Evolutionary conservation across 2,113 vertebrate genomes (phyloP).

Genomic region (Peromyscus leucopus): DNA sequence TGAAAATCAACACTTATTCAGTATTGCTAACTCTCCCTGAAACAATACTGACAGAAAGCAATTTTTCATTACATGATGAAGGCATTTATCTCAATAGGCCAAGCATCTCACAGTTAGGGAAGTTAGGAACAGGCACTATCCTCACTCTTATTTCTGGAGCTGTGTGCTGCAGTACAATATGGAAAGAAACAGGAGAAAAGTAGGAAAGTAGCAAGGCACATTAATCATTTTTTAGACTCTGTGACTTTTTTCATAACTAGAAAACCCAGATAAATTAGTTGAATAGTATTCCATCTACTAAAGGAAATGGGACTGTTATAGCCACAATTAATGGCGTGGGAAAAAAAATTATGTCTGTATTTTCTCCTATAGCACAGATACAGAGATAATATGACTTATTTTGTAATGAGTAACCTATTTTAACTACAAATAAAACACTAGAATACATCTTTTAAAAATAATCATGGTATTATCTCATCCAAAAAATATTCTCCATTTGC

Average conservation of each 20-base stretch:
- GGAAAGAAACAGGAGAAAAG: background rate
- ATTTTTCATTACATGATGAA: background rate
- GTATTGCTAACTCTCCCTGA: background rate
- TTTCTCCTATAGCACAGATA: background rate
- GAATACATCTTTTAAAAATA: background rate
- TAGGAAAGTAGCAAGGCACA: background rate
- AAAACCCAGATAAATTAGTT: constrained; percentile 10
- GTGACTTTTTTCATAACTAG: background rate
- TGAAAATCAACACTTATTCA: constrained; percentile 3
- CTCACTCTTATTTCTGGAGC: background rate
- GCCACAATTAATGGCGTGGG: background rate
- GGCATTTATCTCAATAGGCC: background rate
- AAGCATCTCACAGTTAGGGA: background rate
- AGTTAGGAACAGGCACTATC: background rate
- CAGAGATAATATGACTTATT: background rate
- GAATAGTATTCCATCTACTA: background rate
- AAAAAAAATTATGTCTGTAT: background rate
- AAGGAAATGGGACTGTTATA: background rate
- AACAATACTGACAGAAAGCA: background rate
- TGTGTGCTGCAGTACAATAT: background rate
- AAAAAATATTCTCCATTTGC: background rate
- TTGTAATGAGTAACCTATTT: background rate
- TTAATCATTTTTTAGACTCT: background rate
- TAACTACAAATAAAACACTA: background rate
- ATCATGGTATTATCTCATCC: background rate